These are phyloP conservation scores for Hirtodrosophila histrioides DNA, from an alignment of 2,888 invertebrate genomes.

Conservation along the genomic window DNA sequence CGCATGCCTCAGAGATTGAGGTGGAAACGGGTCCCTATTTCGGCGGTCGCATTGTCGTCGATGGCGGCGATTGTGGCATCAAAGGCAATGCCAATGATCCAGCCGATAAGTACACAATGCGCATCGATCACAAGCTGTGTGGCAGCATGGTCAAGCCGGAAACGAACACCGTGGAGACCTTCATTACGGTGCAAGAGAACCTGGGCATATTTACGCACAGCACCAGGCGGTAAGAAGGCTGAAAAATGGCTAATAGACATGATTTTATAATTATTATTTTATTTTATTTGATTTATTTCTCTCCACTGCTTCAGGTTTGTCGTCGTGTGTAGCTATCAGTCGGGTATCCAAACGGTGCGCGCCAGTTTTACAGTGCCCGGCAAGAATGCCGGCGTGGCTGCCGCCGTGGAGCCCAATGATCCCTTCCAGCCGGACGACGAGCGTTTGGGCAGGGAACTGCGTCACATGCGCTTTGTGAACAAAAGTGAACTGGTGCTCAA, in stretches of 20 bases:
- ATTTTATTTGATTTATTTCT: no score
- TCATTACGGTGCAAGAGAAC: slow-evolving; percentile 93
- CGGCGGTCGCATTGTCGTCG: slow-evolving; percentile 90
- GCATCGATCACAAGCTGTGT: slow-evolving; percentile 90
- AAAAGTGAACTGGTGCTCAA: slow-evolving; percentile 82
- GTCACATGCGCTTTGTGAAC: slow-evolving; percentile 83
- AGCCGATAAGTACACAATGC: slow-evolving; percentile 89
- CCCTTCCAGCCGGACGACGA: slow-evolving; percentile 78
- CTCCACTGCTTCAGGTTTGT: slow-evolving; percentile 86
- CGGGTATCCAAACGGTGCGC: slow-evolving; percentile 92
- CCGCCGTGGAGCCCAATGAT: slow-evolving; percentile 75
- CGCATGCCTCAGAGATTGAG: slow-evolving; percentile 92
- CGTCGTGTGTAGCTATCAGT: slow-evolving; percentile 92
- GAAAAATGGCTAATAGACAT: no score
- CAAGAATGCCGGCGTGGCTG: slow-evolving; percentile 84
- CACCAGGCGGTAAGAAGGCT: slow-evolving; percentile 86
- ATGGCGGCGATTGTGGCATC: slow-evolving; percentile 89
- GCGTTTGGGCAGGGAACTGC: slow-evolving; percentile 80
- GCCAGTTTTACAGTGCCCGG: slow-evolving; percentile 91
- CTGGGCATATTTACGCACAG: slow-evolving; percentile 92
- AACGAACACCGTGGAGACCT: slow-evolving; percentile 89
- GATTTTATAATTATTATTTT: no score
- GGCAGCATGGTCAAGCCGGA: slow-evolving; percentile 91
- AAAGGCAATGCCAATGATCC: slow-evolving; percentile 90
- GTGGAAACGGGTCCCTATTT: slow-evolving; percentile 93